Base-by-base conservation (phyloP, 2,797 vertebrate species). In the Tolypeutes matacus region DNA sequence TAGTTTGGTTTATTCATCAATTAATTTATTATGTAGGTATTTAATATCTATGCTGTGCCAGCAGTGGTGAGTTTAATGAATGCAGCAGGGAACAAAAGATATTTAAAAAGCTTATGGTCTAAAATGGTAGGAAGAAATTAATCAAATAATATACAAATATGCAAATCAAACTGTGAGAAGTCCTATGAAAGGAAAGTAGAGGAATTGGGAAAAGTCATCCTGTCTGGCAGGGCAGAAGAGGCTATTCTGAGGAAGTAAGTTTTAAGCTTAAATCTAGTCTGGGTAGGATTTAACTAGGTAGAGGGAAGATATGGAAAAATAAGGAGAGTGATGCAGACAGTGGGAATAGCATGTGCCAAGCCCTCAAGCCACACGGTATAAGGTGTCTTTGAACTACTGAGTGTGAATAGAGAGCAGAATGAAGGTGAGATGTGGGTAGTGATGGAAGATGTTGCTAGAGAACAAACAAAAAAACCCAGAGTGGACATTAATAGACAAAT, bases 11-110 rank as follows among this genome's bases (percentile, higher is more conserved):
- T 75, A 78, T 60, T 25, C 25, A 70, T 23, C 27, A 31, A 42
- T 78, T 85, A 64, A 76, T 86, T 91, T 85, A 60, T 53, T 90
- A 18, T 7, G 18, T 53, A 88, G 23, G 73, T 87, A 13, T n/a
- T 53, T 42, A 75, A 29, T 10, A 87, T 67, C 64, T 93, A 36
- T 53, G 9, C 64, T 72, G 31, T 4, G 1, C 23, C 27, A 53
- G 53, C 34, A 69, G 36, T 10, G 39, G 39, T 87, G 53, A 85
- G 18, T 6, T n/a, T 85, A 42, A 64, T 2, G 69, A 85, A 56
- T 20, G 4, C 65, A 58, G 3, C 18, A 64, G 42, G 15, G 58
- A 90, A 11, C 25, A 62, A 67, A 87, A 90, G 21, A 73, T 20
- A 65, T 31, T n/a, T 25, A 56, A 93, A 80, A 49, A 91, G 36